Conservation (phyloP, 2,113 vertebrate genomes). For the Psammodynastes pulverulentus region DNA sequence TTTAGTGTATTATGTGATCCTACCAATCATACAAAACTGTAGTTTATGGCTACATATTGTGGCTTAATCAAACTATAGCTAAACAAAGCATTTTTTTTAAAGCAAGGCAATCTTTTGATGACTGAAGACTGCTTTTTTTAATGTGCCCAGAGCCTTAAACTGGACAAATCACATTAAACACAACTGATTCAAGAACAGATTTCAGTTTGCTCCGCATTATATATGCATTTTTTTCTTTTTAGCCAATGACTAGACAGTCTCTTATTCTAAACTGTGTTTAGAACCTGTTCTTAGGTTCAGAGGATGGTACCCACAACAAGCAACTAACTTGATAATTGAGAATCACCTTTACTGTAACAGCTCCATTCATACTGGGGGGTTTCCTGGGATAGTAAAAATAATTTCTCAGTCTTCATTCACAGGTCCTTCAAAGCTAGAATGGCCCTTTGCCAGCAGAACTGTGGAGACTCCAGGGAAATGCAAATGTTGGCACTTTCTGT, state of each 20-base stretch:
- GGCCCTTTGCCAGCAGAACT: rapidly evolving
- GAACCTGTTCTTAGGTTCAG: not conserved
- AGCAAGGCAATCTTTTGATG: not conserved
- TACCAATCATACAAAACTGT: not conserved
- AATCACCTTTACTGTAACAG: not conserved
- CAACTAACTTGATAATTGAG: not conserved
- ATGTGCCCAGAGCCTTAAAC: not conserved
- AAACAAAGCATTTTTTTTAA: not conserved
- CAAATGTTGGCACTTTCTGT: not conserved
- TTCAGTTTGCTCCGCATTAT: not conserved
- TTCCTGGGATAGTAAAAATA: not conserved
- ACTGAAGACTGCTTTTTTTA: not conserved
- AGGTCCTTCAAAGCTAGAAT: not conserved
- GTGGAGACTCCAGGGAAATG: rapidly evolving
- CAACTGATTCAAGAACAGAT: not conserved
- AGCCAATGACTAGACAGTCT: not conserved
- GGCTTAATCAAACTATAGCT: not conserved
- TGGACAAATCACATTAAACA: not conserved
- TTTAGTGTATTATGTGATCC: not conserved
- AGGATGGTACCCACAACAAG: not conserved
- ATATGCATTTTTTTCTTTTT: not conserved
- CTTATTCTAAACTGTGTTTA: not conserved
- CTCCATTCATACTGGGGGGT: not conserved
- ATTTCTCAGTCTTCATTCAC: not conserved
- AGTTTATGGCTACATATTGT: not conserved